These are phyloP conservation scores for Hyles lineata DNA, from an alignment of 2,888 invertebrate species.

Conservation along the genomic window DNA sequence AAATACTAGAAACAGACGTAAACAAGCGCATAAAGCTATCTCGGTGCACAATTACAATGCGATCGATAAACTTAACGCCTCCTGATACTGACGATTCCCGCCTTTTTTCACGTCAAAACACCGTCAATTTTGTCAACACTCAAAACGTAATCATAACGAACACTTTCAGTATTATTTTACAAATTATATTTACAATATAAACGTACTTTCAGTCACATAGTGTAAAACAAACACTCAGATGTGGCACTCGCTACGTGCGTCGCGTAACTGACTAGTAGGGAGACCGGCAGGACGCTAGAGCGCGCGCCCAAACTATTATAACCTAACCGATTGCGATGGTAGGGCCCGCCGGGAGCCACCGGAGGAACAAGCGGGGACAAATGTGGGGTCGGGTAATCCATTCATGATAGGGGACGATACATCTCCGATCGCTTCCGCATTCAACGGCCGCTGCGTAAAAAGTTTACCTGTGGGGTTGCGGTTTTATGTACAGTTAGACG, in stretches of 20 bases:
- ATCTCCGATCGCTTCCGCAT: constrained; percentile 70
- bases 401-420: constrained; percentile 70
- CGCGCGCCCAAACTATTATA: constrained; percentile 79
- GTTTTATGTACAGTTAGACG: constrained; percentile 28
- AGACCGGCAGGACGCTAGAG: constrained; percentile 66
- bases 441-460: constrained; percentile 43
- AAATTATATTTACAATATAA: constrained; percentile 36
- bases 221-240: constrained; percentile 52
- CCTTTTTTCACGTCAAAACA: constrained; percentile 60
- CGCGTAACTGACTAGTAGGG: constrained; percentile 68
- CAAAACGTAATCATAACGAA: neutral
- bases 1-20: constrained; percentile 61
- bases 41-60: constrained; percentile 70
- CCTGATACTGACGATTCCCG: constrained; percentile 62
- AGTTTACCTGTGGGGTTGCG: constrained; percentile 29
- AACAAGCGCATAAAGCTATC: constrained; percentile 67
- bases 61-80: constrained; percentile 74
- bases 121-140: constrained; percentile 35
- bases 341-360: constrained; percentile 49
- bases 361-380: constrained; percentile 39
- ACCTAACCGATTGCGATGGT: constrained; percentile 75
- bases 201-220: constrained; percentile 40
- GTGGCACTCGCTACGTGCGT: constrained; percentile 70
- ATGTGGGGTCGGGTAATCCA: constrained; percentile 68
- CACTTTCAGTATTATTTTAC: constrained; percentile 30